Base-by-base conservation (phyloP, 2,113 vertebrate species). In the Hyla sarda region DNA sequence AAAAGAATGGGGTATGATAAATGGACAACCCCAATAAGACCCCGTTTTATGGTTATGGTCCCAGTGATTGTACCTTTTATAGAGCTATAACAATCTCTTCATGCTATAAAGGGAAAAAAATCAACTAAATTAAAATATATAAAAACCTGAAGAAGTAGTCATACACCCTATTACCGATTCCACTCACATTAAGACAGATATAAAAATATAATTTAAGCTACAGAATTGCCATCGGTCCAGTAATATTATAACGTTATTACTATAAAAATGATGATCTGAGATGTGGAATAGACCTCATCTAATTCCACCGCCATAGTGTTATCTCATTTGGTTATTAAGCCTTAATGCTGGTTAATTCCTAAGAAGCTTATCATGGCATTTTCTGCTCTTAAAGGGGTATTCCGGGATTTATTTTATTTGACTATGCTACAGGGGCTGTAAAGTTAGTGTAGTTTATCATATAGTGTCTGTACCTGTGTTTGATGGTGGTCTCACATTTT, bases 311-410 rank as follows among this genome's bases (percentile, higher is more conserved):
- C 73, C 73, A 52, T 28, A 19, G 47, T 77, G 47, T 77, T 50
- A 25, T 19, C 45, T 74, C 72, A 0, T 52, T 50, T 77, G 74
- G 74, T 54, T 25, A 77, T 77, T 77, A 74, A 77, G 74, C 50
- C 48, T 52, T 48, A 54, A 47, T 54, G 74, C 74, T 77, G 28
- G 74, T 77, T 77, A 77, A 77, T 77, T 54, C 48, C 11, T 77
- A 77, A 77, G 74, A 25, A 32, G 74, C 74, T 77, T 77, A 54
- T 21, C 74, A 77, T 52, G 25, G 25, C 48, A 52, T 77, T 54
- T 77, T 52, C 8, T 16, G 47, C 74, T 32, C 25, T 52, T 52
- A 52, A 50, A 30, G 72, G n/a, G n/a, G n/a, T n/a, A n/a, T n/a
- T n/a, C n/a, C n/a, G n/a, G n/a, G n/a, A n/a, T n/a, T n/a, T n/a